Base-by-base conservation (phyloP, 1,140 invertebrate genomes). In the Drosophila paulistorum region DNA sequence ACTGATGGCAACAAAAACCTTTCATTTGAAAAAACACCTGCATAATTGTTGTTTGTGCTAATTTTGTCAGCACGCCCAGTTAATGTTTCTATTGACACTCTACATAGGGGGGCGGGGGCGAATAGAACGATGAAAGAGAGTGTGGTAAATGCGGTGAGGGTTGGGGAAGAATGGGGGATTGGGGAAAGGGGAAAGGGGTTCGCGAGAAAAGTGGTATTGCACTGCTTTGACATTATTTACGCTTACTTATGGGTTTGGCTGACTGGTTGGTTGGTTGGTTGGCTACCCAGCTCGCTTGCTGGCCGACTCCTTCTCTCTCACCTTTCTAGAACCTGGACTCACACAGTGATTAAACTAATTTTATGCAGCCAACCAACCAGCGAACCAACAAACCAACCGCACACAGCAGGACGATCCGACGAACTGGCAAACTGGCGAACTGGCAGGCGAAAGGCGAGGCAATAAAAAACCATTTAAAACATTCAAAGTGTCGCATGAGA, bases 301-400 rank as follows among this genome's bases (percentile, higher is more conserved):
- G 65, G 68, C 42, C 42, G 26, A 30, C 39, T 60, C 14, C 42
- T 54, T 41, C 57, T 17, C 39, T 39, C 14, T 35, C 69, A 58
- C 61, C 30, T 48, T 37, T 57, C 51, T 11, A 11, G 37, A 11
- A 11, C 42, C 33, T 57, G 73, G 66, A 63, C 65, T 84, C 87
- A 89, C 80, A 78, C 79, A 81, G 84, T 90, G 84, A 89, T 89
- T 89, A 89, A 89, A 89, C 85, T 90, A 89, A 89, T 89, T 89
- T 89, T 84, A 89, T 89, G 84, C 84, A 86, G 79, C 61, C 70
- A 74, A 64, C 70, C 26, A 58, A 51, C 39, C 35, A 54, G 66
- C 70, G 58, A 71, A 61, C 70, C 67, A 74, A 64, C n/a, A 51
- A 54, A 69, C 63, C 55, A 69, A 63, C 54, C 65, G 65, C 60